phyloP scores from a whole-genome alignment of 2,888 invertebrate species.

The Campopleginae sp. region DNA sequence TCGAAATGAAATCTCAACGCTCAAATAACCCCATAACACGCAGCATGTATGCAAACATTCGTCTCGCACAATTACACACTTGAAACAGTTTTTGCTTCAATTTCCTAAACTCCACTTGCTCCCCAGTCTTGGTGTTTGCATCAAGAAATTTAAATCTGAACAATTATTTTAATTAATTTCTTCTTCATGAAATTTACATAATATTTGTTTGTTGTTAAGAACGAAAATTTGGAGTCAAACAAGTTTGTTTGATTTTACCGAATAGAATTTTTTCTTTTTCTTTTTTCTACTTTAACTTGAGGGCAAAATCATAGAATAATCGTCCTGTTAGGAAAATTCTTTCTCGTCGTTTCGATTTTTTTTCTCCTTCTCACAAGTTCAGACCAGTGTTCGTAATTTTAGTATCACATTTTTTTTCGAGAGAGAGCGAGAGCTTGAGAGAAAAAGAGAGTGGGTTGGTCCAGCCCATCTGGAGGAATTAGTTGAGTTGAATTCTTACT shows the following conservation, averaged over 20 bases:
- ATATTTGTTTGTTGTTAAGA: background rate
- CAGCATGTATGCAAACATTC: conserved; percentile 36
- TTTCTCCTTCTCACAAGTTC: conserved; percentile 34
- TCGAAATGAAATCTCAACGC: conserved; percentile 42
- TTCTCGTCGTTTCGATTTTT: conserved; percentile 44
- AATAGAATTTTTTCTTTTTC: background rate
- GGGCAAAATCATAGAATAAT: conserved; percentile 1
- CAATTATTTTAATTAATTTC: background rate
- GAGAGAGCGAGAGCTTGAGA: background rate
- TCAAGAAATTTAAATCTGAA: background rate
- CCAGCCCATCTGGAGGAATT: conserved; percentile 15
- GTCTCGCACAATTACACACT: conserved; percentile 28
- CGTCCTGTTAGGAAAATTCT: conserved; percentile 5
- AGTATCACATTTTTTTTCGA: conserved; percentile 63
- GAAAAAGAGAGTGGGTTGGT: conserved; percentile 49
- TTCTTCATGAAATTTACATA: background rate
- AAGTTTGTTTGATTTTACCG: background rate
- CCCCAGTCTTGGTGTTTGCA: conserved; percentile 33
- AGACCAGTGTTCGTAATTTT: conserved; percentile 58
- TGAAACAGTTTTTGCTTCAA: conserved; percentile 4
- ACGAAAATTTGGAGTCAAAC: background rate
- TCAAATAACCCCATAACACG: conserved; percentile 47
- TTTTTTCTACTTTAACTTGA: background rate
- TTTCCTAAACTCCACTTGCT: conserved; percentile 15
- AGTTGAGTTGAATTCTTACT: conserved; percentile 10